Percentiles rank a stretch among this genome's conserved stretches.
Conservation (phyloP, 2,888 invertebrate genomes). For the Actias luna region DNA sequence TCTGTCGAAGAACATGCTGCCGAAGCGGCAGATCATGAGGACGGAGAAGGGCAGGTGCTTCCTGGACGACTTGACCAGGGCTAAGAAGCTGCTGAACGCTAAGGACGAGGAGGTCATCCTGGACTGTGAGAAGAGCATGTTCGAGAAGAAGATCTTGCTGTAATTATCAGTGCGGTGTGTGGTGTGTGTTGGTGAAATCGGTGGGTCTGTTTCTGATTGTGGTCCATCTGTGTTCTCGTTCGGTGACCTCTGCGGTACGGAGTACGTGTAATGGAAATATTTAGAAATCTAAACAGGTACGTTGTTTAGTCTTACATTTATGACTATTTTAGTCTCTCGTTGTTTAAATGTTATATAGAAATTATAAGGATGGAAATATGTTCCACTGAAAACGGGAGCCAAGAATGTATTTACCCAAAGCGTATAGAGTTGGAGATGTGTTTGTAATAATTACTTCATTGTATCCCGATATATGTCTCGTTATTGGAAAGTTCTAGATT, state of each 20-base stretch:
- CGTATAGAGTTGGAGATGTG: not conserved
- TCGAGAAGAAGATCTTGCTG: conserved; percentile 55
- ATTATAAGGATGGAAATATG: not conserved
- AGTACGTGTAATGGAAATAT: not conserved
- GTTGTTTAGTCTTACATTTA: not conserved
- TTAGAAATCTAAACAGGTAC: not conserved
- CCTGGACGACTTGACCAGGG: conserved; percentile 63
- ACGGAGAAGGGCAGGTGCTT: conserved; percentile 68
- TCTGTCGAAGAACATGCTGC: conserved; percentile 65
- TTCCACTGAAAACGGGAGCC: too few relatives aligned
- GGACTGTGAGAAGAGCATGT: conserved; percentile 40
- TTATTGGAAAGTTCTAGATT: not conserved
- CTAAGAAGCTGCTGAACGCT: conserved; percentile 59
- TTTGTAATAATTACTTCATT: not conserved
- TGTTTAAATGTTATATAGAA: not conserved
- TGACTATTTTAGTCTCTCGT: not conserved
- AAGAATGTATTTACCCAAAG: not conserved
- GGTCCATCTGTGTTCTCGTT: not conserved
- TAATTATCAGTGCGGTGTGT: conserved; percentile 33
- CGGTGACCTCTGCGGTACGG: not conserved
- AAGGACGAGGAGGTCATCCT: conserved; percentile 53
- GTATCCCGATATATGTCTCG: not conserved
- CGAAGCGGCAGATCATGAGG: conserved; percentile 61
- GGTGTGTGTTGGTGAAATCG: not conserved
- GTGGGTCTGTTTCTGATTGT: not conserved